Conservation (phyloP, 1,140 invertebrate genomes). For the Saccostrea cuccullata region DNA sequence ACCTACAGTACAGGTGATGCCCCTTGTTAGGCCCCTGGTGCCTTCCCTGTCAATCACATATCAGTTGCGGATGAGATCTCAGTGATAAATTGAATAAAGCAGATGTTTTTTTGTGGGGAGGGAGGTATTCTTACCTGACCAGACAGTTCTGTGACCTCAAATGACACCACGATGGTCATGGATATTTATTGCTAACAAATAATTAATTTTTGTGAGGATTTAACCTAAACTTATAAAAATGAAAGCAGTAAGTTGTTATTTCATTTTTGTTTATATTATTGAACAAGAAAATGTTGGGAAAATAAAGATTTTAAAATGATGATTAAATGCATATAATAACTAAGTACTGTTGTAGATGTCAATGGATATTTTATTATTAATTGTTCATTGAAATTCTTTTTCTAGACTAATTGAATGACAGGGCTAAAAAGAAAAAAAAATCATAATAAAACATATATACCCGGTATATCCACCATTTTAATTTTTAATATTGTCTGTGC, state of each 20-base stretch:
- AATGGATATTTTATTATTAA: no score
- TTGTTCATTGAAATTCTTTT: no score
- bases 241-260: constrained; percentile 1
- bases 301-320: no score
- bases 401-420: no score
- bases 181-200: background rate
- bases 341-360: no score
- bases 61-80: constrained; percentile 32
- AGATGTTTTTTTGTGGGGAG: constrained; percentile 25
- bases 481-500: no score
- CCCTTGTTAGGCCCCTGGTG: background rate
- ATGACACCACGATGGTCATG: constrained; percentile 5
- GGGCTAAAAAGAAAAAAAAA: no score
- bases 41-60: constrained; percentile 23
- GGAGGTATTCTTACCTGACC: background rate
- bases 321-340: no score
- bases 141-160: constrained; percentile 2
- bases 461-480: no score
- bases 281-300: background rate
- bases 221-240: background rate
- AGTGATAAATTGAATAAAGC: constrained; percentile 20
- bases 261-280: background rate
- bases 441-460: no score
- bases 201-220: background rate
- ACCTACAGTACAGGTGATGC: background rate